These are phyloP conservation scores for Chunga burmeisteri DNA, from an alignment of 2,113 vertebrate genomes.

Conservation along the genomic window DNA sequence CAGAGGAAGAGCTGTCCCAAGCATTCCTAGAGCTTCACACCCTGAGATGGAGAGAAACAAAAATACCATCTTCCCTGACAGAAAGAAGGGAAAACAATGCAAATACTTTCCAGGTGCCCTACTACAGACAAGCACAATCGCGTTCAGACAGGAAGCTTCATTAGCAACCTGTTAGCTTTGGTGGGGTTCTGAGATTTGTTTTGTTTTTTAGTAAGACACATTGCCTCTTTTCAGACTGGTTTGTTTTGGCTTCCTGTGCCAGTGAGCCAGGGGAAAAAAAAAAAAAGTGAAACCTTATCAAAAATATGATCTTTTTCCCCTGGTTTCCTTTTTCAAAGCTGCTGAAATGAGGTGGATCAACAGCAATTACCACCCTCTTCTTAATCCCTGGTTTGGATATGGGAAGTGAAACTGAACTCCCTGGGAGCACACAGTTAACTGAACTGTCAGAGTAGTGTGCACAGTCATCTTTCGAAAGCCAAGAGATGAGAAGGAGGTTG, in stretches of 20 bases:
- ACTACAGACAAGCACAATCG: background rate
- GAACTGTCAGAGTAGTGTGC: background rate
- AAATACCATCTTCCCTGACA: background rate
- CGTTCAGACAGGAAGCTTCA: background rate
- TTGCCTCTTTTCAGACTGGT: conserved; percentile 38
- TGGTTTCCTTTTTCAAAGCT: background rate
- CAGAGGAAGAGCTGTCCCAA: background rate
- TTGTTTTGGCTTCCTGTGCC: conserved; percentile 47
- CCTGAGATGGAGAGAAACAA: background rate
- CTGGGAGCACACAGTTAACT: background rate
- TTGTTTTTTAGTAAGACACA: background rate
- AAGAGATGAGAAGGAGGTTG: background rate
- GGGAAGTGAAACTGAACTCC: background rate
- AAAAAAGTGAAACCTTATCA: background rate
- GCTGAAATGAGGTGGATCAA: background rate
- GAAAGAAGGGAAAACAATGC: background rate
- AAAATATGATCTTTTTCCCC: background rate
- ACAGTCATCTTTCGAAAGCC: background rate
- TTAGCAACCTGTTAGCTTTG: background rate
- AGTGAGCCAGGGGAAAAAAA: background rate
- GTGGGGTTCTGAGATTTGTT: background rate
- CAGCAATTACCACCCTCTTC: background rate
- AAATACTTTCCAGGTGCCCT: background rate
- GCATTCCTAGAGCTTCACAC: background rate
- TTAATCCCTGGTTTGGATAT: background rate